Conservation (phyloP, 2,888 invertebrate genomes). For the Lithophane leautieri region DNA sequence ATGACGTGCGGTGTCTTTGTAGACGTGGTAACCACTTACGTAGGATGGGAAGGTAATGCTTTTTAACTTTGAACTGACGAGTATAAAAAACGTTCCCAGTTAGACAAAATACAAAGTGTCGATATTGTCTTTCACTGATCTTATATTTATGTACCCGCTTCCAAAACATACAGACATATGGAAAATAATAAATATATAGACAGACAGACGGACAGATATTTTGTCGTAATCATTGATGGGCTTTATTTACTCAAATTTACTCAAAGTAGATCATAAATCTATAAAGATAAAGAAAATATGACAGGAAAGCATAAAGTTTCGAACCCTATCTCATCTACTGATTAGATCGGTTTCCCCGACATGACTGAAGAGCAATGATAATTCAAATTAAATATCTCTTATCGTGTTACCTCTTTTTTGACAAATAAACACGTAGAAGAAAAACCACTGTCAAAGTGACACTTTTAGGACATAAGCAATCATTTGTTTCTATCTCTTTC, state of each 20-base stretch:
- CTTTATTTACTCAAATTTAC: background rate
- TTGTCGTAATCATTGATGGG: background rate
- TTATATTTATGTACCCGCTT: too few species aligned
- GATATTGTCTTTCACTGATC: background rate
- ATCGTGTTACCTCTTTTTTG: slow-evolving; percentile 1
- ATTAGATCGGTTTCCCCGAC: slow-evolving; percentile 3
- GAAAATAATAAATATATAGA: too few species aligned
- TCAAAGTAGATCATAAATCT: background rate
- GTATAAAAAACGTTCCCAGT: background rate
- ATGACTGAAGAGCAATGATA: slow-evolving; percentile 16
- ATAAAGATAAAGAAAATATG: background rate
- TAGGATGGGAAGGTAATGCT: background rate
- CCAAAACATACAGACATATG: too few species aligned
- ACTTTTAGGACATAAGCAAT: slow-evolving; percentile 17
- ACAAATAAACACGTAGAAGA: slow-evolving; percentile 25
- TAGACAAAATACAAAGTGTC: too few species aligned
- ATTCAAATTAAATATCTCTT: slow-evolving; percentile 9
- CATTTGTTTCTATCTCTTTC: background rate
- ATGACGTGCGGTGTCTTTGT: background rate
- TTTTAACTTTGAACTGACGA: background rate
- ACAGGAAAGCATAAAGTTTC: background rate
- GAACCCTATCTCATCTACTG: slow-evolving; percentile 20
- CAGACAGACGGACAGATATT: too few species aligned
- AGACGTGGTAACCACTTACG: background rate
- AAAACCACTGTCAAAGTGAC: slow-evolving; percentile 11